Conservation (phyloP, 2,888 invertebrate genomes). For the Anodontia alba region DNA sequence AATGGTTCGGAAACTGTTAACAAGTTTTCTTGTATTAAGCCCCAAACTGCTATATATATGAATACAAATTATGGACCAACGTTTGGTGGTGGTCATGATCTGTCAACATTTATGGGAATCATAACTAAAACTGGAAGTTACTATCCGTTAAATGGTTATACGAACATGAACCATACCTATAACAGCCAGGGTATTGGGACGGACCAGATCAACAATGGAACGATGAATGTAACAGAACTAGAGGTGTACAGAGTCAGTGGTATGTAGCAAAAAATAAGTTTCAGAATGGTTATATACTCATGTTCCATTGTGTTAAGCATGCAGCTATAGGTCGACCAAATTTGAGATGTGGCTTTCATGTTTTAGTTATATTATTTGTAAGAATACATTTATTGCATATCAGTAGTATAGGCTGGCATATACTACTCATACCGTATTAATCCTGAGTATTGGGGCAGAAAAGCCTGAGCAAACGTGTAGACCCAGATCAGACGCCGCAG, state of each 20-base stretch:
- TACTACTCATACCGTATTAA: too few species aligned
- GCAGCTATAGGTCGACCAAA: too few species aligned
- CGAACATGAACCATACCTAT: neutral
- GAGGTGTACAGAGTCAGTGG: slow-evolving; percentile 63
- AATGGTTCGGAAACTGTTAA: slow-evolving; percentile 9
- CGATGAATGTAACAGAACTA: slow-evolving; percentile 54
- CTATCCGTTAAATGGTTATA: slow-evolving; percentile 28
- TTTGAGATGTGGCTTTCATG: too few species aligned
- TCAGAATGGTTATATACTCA: too few species aligned
- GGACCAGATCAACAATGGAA: slow-evolving; percentile 46
- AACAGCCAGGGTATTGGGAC: slow-evolving; percentile 24
- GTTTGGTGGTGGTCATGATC: slow-evolving; percentile 33
- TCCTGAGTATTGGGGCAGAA: too few species aligned
- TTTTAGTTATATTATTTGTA: too few species aligned
- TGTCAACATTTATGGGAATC: slow-evolving; percentile 16
- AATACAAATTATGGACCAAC: slow-evolving; percentile 13
- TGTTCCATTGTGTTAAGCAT: too few species aligned
- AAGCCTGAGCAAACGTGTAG: too few species aligned
- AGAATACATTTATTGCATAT: too few species aligned
- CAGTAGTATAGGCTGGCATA: too few species aligned
- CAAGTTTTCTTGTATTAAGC: slow-evolving; percentile 2
- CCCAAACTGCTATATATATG: slow-evolving; percentile 1
- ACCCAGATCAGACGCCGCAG: too few species aligned
- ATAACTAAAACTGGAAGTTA: slow-evolving; percentile 14
- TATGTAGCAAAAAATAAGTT: slow-evolving; percentile 20